A percentile compares a stretch with the other conserved stretches of the same genome.
These are phyloP conservation scores for Chunga burmeisteri DNA, from an alignment of 2,113 vertebrate genomes.

Conservation along the genomic window DNA sequence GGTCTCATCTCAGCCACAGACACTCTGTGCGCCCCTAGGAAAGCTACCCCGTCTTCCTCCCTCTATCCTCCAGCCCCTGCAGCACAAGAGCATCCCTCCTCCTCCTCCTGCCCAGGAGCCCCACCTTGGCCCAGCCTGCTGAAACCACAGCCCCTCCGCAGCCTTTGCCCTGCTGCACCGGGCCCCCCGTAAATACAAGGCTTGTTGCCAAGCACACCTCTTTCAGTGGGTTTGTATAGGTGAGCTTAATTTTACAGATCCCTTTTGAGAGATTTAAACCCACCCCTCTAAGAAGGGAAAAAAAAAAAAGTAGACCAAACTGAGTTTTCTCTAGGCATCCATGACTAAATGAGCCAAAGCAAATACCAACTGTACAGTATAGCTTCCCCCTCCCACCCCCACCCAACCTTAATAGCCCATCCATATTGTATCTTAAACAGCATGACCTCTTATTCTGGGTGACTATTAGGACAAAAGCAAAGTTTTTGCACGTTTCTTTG, in stretches of 20 bases:
- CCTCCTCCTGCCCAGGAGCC: background rate
- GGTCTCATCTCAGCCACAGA: background rate
- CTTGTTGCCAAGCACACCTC: background rate
- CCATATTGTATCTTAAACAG: slow-evolving; percentile 69
- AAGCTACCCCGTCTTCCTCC: background rate
- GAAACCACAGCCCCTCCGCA: accelerated
- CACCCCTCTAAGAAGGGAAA: background rate
- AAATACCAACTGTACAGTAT: background rate
- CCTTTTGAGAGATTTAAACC: background rate
- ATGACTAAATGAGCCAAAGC: slow-evolving; percentile 29
- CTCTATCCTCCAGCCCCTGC: background rate
- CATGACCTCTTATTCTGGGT: slow-evolving; percentile 58
- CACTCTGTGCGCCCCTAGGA: background rate
- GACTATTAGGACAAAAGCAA: slow-evolving; percentile 52
- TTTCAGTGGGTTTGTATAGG: background rate
- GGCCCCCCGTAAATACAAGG: accelerated
- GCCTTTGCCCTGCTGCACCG: background rate
- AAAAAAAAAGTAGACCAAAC: background rate
- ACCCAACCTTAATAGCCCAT: slow-evolving; percentile 55
- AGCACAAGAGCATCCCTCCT: background rate
- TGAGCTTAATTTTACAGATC: background rate
- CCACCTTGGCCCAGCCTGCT: background rate
- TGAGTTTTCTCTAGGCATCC: slow-evolving; percentile 38
- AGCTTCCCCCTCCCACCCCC: background rate
- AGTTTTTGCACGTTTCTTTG: slow-evolving; percentile 58